Evolutionary conservation across 2,888 invertebrate species (phyloP).

Genomic region (Euzophera pinguis): DNA sequence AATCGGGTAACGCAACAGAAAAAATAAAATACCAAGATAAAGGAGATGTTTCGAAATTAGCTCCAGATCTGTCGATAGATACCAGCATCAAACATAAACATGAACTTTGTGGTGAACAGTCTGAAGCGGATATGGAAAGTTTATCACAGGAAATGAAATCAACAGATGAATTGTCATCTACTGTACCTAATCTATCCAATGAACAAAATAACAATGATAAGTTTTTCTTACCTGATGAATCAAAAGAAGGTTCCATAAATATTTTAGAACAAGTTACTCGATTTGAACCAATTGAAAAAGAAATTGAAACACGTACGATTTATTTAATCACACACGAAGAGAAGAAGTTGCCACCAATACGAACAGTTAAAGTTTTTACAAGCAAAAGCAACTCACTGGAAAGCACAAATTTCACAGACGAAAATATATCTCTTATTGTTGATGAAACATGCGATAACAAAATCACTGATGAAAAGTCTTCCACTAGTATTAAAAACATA

Average conservation of each 20-base stretch:
- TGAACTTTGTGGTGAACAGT: not conserved
- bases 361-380: slow-evolving; percentile 75
- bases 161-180: slow-evolving; percentile 17
- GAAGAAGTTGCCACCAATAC: slow-evolving; percentile 82
- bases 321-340: slow-evolving; percentile 87
- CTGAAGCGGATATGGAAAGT: not conserved
- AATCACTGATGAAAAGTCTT: slow-evolving; percentile 44
- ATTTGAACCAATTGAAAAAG: slow-evolving; percentile 45
- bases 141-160: not conserved
- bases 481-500: slow-evolving; percentile 31
- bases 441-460: slow-evolving; percentile 34
- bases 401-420: slow-evolving; percentile 33
- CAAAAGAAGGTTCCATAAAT: slow-evolving; percentile 46
- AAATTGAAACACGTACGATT: slow-evolving; percentile 70
- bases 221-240: slow-evolving; percentile 42
- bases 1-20: slow-evolving; percentile 8
- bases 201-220: slow-evolving; percentile 72
- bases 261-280: slow-evolving; percentile 54
- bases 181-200: slow-evolving; percentile 30
- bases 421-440: slow-evolving; percentile 24
- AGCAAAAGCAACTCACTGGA: slow-evolving; percentile 81
- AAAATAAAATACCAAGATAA: slow-evolving; percentile 19
- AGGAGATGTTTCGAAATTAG: slow-evolving; percentile 13
- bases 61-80: no score
- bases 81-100: not conserved